Conservation (phyloP, 2,797 vertebrate genomes). For the Propithecus deckenii region DNA sequence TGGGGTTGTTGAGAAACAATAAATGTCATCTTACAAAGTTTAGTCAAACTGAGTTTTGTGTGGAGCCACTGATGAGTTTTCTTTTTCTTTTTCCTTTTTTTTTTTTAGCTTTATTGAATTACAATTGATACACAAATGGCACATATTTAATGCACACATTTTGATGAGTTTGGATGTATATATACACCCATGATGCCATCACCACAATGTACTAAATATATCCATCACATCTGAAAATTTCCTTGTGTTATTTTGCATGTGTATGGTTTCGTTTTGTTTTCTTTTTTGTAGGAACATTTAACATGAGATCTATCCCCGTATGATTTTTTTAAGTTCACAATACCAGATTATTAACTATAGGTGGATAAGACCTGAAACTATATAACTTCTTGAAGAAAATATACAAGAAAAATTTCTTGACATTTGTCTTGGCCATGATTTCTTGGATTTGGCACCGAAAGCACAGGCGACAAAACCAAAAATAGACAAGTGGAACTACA, state of each 20-base stretch:
- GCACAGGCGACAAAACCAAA: not conserved
- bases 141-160: not conserved
- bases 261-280: not conserved
- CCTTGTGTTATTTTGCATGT: not conserved
- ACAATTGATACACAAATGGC: not conserved
- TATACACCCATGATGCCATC: not conserved
- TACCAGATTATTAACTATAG: not conserved
- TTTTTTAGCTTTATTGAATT: not conserved
- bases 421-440: not conserved
- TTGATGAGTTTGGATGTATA: not conserved
- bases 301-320: no score
- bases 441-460: not conserved
- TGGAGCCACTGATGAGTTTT: not conserved
- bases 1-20: not conserved
- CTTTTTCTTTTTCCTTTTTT: not conserved
- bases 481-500: not conserved
- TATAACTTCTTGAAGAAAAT: not conserved
- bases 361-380: not conserved
- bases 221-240: not conserved
- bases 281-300: not conserved
- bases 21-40: not conserved
- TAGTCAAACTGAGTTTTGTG: not conserved
- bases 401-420: not conserved
- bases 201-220: not conserved
- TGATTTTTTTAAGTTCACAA: not conserved